Percentiles rank a stretch among this genome's conserved stretches.
Conservation (phyloP, 2,113 vertebrate genomes). For the Sinocyclocheilus rhinocerous region DNA sequence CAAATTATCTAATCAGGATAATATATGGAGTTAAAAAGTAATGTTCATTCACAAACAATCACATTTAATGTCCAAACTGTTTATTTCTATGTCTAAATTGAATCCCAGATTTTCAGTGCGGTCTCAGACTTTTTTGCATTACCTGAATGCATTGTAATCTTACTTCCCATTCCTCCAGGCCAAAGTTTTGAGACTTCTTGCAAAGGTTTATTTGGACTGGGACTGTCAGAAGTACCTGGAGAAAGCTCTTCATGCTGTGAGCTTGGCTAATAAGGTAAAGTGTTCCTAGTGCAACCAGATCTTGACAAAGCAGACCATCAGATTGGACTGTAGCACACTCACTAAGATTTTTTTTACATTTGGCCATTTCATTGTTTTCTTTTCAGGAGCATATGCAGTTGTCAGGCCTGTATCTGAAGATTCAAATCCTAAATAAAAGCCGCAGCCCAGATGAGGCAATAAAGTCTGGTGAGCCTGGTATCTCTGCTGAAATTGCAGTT, state of each 20-base stretch:
- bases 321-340: neutral
- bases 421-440: constrained; percentile 84
- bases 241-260: constrained; percentile 81
- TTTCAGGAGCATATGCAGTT: constrained; percentile 79
- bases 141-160: neutral
- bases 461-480: constrained; percentile 77
- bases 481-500: neutral
- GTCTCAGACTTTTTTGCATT: neutral
- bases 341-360: neutral
- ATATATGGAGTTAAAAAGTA: neutral
- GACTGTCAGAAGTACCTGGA: constrained; percentile 77
- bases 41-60: neutral
- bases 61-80: neutral
- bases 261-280: constrained; percentile 85
- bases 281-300: neutral
- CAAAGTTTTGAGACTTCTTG: constrained; percentile 85
- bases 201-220: constrained; percentile 86
- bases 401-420: constrained; percentile 84
- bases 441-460: constrained; percentile 76
- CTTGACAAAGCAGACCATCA: neutral
- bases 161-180: constrained; percentile 74
- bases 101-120: neutral
- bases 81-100: neutral
- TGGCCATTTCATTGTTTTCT: neutral
- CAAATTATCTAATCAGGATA: neutral